A percentile compares a stretch with the other conserved stretches of the same genome.
Evolutionary conservation across 2,888 invertebrate genomes (phyloP).

Genomic region (Eumacrocentrus americanus): DNA sequence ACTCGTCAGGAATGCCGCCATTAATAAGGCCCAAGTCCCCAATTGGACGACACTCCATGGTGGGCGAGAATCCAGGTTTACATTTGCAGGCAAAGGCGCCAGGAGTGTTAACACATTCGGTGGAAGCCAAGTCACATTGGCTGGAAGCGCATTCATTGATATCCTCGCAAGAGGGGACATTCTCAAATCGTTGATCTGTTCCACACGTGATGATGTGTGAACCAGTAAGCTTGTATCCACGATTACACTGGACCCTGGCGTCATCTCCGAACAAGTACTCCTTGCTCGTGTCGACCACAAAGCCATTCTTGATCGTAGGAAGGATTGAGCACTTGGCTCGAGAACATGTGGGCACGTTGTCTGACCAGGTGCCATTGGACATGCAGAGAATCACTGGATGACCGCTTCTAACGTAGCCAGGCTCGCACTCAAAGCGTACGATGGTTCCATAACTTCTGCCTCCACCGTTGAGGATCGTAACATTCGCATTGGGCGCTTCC

Average conservation of each 20-base stretch:
- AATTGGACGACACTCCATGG: constrained; percentile 87
- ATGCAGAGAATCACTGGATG: constrained; percentile 91
- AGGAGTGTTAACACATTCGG: constrained; percentile 86
- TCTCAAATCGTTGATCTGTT: constrained; percentile 80
- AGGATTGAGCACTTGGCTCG: constrained; percentile 75
- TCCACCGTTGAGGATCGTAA: constrained; percentile 85
- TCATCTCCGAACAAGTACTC: constrained; percentile 87
- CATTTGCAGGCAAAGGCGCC: constrained; percentile 92
- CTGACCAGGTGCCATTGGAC: constrained; percentile 96
- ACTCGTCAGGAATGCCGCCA: constrained; percentile 89
- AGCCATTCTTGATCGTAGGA: constrained; percentile 86
- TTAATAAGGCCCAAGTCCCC: constrained; percentile 87
- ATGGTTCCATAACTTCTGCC: constrained; percentile 94
- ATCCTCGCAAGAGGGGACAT: constrained; percentile 86
- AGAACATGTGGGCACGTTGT: constrained; percentile 85
- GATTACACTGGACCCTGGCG: constrained; percentile 88
- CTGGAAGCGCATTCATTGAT: constrained; percentile 89
- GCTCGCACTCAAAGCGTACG: constrained; percentile 89
- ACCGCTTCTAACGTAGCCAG: constrained; percentile 86
- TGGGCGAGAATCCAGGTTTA: constrained; percentile 80
- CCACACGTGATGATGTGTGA: constrained; percentile 85
- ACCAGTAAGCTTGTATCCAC: constrained; percentile 86
- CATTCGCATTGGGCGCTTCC: constrained; percentile 86
- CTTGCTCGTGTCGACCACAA: constrained; percentile 78
- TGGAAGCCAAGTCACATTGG: constrained; percentile 89